These are phyloP conservation scores for Colossoma macropomum DNA, from an alignment of 2,113 vertebrate species.

Conservation along the genomic window DNA sequence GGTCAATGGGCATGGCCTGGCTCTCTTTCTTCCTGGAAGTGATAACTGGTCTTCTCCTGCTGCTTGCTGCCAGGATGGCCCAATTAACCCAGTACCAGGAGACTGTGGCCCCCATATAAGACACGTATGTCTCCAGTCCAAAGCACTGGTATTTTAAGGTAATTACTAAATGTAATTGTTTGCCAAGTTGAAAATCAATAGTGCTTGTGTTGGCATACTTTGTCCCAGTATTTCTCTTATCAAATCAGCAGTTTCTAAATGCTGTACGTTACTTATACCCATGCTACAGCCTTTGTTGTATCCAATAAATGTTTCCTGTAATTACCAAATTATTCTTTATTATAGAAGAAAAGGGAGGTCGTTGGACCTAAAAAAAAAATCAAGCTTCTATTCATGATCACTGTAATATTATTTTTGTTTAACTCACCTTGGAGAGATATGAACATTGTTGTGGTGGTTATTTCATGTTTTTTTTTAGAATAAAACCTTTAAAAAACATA, in stretches of 20 bases:
- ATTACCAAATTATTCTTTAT: neutral
- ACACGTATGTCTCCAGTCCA: neutral
- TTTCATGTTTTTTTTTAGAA: constrained; percentile 7
- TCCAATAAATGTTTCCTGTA: neutral
- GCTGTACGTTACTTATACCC: neutral
- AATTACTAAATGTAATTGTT: neutral
- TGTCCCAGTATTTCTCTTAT: neutral
- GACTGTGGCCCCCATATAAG: constrained; percentile 44
- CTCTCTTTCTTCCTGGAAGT: constrained; percentile 75
- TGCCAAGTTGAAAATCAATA: neutral
- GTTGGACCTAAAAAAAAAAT: neutral
- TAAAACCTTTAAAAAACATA: neutral
- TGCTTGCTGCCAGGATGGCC: constrained; percentile 53
- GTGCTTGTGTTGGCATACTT: neutral
- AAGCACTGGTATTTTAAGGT: constrained; percentile 4
- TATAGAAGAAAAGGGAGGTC: neutral
- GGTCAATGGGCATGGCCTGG: constrained; percentile 78
- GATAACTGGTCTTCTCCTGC: constrained; percentile 61
- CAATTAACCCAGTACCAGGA: constrained; percentile 49
- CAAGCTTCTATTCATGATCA: neutral
- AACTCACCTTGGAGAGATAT: neutral
- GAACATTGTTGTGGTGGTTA: neutral
- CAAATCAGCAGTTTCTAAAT: neutral
- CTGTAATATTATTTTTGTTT: neutral
- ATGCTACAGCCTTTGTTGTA: neutral